Evolutionary conservation across 2,797 vertebrate genomes (phyloP), one percentile per base, ranked within the genome.

Genomic region (Clamator glandarius): DNA sequence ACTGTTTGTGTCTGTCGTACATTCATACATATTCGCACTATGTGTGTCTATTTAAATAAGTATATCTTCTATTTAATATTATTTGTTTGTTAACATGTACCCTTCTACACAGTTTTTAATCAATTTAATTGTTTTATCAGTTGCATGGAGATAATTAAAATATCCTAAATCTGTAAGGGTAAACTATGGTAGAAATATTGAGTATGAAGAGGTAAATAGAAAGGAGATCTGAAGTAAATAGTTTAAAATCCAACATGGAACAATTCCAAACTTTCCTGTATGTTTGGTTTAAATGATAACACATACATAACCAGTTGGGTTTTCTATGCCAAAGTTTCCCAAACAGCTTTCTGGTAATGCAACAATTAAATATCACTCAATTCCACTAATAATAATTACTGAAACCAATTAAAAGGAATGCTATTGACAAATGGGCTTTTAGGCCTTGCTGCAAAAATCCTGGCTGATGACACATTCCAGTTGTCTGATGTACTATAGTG

Each of bases 361-460:
- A 50, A 41, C 79, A 79, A 82, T 74, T 93, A 86, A 93, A 77
- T 46, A 88, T 63, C 75, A 72, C 48, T 91, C 85, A 90, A n/a
- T 77, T 85, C 73, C 84, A 75, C 82, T 86, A 92, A 90, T 66
- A 93, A 66, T 72, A 75, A 75, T 44, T 79, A 68, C 21, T 48
- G 33, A 96, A 95, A 89, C 31, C 64, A 92, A 83, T 92, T 97
- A 68, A 92, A 93, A 76, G 11, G 59, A 87, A 59, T 84, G 12
- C 74, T 89, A 87, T 91, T 89, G 61, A 89, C 15, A 25, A 85
- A 84, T 5, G 11, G 9, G 21, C 54, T 92, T 94, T 74, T 85
- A 87, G 82, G 20, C 63, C 54, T 77, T 75, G 15, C 82, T 87
- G 62, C 69, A 81, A 75, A 82, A 91, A 76, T 76, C 52, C 70